Evolutionary conservation across 2,113 vertebrate genomes (phyloP).

Genomic region (Theristicus caerulescens): DNA sequence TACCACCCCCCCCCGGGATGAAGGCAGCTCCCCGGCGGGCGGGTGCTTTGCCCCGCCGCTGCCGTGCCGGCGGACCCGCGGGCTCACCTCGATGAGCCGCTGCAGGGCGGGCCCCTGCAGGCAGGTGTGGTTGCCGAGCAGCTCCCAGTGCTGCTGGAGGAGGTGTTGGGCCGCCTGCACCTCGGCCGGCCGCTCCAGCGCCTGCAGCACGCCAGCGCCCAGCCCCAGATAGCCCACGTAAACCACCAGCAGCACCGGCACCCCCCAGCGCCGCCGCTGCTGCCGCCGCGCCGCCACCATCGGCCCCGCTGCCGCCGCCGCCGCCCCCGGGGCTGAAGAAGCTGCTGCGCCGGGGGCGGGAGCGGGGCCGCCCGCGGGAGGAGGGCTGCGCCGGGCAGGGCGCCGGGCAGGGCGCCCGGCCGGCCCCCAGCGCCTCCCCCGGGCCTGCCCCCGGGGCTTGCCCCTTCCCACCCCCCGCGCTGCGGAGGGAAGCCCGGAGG

Average conservation of each 20-base stretch:
- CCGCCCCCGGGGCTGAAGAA: too few species aligned
- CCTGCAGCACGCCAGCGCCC: slow-evolving; percentile 83
- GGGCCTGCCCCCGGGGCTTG: neutral
- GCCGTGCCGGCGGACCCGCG: neutral
- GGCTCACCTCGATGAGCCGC: slow-evolving; percentile 77
- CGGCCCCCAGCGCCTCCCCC: neutral
- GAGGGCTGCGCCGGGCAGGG: neutral
- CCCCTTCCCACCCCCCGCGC: neutral
- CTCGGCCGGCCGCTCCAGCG: slow-evolving; percentile 77
- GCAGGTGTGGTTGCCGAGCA: slow-evolving; percentile 77
- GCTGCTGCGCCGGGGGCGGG: neutral
- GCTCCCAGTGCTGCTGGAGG: slow-evolving; percentile 45
- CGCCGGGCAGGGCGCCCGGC: neutral
- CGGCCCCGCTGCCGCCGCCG: neutral
- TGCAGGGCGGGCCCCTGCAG: slow-evolving; percentile 73
- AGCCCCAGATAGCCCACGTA: slow-evolving; percentile 83
- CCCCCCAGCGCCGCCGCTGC: neutral
- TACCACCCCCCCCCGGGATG: fast-evolving
- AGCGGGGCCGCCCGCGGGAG: neutral
- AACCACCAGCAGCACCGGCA: slow-evolving; percentile 70
- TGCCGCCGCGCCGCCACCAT: neutral
- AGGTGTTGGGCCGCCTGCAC: slow-evolving; percentile 27
- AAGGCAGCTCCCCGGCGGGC: neutral
- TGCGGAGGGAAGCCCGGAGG: neutral
- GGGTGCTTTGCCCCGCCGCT: too few species aligned